Conservation (phyloP, 2,797 vertebrate species). For the Knipowitschia caucasica region DNA sequence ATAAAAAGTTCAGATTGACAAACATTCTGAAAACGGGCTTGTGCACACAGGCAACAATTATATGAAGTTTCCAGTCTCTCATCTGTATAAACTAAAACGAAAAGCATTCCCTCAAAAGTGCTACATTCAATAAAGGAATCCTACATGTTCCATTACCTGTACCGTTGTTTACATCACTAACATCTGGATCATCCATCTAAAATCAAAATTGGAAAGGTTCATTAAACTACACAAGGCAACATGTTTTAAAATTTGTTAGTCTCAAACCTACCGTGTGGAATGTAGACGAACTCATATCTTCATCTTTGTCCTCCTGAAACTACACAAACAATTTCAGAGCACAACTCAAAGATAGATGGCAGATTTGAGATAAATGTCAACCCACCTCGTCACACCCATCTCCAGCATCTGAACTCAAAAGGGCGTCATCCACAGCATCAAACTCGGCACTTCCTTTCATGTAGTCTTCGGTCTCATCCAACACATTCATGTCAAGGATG, state of each 20-base stretch:
- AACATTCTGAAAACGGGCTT: slow-evolving; percentile 18
- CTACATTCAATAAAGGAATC: slow-evolving; percentile 34
- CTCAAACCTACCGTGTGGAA: slow-evolving; percentile 31
- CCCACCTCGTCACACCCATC: slow-evolving; percentile 46
- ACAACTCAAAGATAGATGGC: not conserved
- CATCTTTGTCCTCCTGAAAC: slow-evolving; percentile 51
- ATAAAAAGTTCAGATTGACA: slow-evolving; percentile 5
- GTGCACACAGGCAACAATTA: slow-evolving; percentile 86
- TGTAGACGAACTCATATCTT: slow-evolving; percentile 30
- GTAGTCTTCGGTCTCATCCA: slow-evolving; percentile 86
- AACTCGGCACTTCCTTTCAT: slow-evolving; percentile 75
- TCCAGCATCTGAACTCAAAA: slow-evolving; percentile 45
- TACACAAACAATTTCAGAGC: slow-evolving; percentile 4
- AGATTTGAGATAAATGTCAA: not conserved
- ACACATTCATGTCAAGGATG: slow-evolving; percentile 85
- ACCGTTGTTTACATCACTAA: slow-evolving; percentile 75
- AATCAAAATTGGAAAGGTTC: not conserved
- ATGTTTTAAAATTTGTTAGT: not conserved
- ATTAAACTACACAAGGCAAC: not conserved
- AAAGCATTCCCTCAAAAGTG: slow-evolving; percentile 65
- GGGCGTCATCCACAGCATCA: slow-evolving; percentile 52
- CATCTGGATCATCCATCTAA: slow-evolving; percentile 68
- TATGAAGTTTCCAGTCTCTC: slow-evolving; percentile 97
- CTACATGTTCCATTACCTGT: slow-evolving; percentile 86
- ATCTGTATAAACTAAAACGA: slow-evolving; percentile 61